Base-by-base conservation (phyloP, 2,797 vertebrate genomes). In the Coendou prehensilis region DNA sequence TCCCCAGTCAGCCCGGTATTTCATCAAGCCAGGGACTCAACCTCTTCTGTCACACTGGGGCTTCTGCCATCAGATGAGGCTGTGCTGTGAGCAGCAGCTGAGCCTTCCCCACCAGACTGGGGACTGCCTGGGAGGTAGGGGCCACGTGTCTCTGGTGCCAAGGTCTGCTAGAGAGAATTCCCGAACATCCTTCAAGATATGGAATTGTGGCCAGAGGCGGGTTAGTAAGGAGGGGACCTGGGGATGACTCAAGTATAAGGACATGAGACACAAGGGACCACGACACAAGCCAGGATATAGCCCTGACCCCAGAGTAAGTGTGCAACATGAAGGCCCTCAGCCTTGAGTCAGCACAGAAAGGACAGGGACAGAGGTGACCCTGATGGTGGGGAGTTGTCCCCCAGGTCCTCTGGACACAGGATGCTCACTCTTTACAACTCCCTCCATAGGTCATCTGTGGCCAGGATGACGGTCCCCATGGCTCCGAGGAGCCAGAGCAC, bases 381-480 rank as follows among this genome's bases (percentile, higher is more conserved):
- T 41, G 56, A 15, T 14, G 3, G 82, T 9, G 26, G 37, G 18
- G 22, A 23, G 28, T 2, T 5, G 41, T 9, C 54, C 57, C 33
- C 56, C 22, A 41, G 54, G 73, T 94, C n/a, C 47, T 90, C 47
- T 26, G 82, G 79, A 54, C n/a, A 81, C 26, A 47, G 41, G 6
- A 17, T 37, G 54, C 87, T 98, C 90, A 76, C 95, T 56, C 63
- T 63, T 76, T 69, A 85, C 69, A 33, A 90, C 2, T 95, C 54
- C 83, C 52, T 33, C n/a, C 93, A 2, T 97, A 99, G 99, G 99
- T 99, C 98, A 99, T 98, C 97, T 98, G 99, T 91, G 99, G 99
- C 97, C 99, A 99, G 97, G 99, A 99, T 93, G 99, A 99, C 0
- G 98, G 98, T 23, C 98, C 99, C 8, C 97, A 96, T 4, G 96